These are phyloP conservation scores for Hydraecia micacea DNA, from an alignment of 2,888 invertebrate species.

Conservation along the genomic window DNA sequence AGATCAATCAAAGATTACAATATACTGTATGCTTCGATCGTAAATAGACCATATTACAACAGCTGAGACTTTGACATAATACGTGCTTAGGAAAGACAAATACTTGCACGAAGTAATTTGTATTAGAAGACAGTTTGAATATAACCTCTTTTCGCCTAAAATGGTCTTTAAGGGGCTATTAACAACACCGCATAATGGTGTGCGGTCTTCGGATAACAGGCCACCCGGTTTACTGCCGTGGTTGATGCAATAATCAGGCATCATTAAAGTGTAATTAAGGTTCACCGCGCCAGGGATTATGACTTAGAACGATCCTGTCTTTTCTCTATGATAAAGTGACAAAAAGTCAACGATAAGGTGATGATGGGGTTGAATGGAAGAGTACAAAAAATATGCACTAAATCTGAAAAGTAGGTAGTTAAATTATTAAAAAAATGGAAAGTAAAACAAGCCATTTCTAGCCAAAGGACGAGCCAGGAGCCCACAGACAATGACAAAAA, in stretches of 20 bases:
- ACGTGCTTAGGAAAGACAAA: conserved; percentile 43
- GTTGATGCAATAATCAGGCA: conserved; percentile 34
- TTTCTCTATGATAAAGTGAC: conserved; percentile 4
- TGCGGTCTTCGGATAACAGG: conserved; percentile 30
- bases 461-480: not conserved
- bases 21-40: conserved; percentile 1
- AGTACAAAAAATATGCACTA: not conserved
- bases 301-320: not conserved
- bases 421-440: not conserved
- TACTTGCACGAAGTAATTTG: conserved; percentile 27
- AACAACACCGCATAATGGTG: conserved; percentile 28
- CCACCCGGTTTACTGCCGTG: conserved; percentile 28
- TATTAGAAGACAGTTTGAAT: conserved; percentile 42
- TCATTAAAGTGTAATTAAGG: conserved; percentile 21
- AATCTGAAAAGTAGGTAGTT: not conserved
- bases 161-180: conserved; percentile 15
- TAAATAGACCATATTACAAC: conserved; percentile 39
- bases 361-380: not conserved
- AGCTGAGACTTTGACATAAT: conserved; percentile 21
- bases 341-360: too few relatives aligned
- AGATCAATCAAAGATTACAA: not conserved
- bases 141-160: conserved; percentile 36
- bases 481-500: conserved; percentile 6
- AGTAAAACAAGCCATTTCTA: not conserved
- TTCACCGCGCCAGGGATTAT: conserved; percentile 3